Evolutionary conservation across 1,140 invertebrate species (phyloP), one percentile per base, ranked within the genome.

Genomic region (Drosophila takahashii): DNA sequence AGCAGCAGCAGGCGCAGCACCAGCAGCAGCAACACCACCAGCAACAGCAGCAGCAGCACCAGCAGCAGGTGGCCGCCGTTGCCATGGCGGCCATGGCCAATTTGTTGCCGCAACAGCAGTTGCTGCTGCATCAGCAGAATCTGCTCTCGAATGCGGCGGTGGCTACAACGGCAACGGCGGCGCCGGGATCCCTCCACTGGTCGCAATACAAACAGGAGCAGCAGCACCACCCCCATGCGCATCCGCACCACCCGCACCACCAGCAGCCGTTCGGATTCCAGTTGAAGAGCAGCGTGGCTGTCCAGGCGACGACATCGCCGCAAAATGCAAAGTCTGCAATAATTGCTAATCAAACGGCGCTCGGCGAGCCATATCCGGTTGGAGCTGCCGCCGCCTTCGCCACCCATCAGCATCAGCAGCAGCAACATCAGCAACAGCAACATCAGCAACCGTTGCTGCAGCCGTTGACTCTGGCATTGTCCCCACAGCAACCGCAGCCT

Each of bases 41-140:
- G 44, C 89, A 87, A 15, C 91, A 80, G 5, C 90, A 92, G 15
- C 84, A 90, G 44, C 90, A 90, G 27, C 90, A 91, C 37, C 90
- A 91, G 69, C 90, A 91, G 76, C 89, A 92, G 59, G 90, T 90
- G 26, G 91, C 91, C 16, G 91, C 89, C 29, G 90, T 91, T 57
- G 91, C 91, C 15, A 91, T 92, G 87, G 90, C 90, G 22, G 91
- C 91, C 3, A 90, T 90, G 85, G 91, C 90, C 57, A 92, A 92
- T 87, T 77, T 92, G 57, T 59, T 92, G 77, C 91, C 91, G 57
- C 91, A 92, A 50, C 91, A 92, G 64, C 91, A 92, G 51, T 52
- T 90, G 66, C 56, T 92, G 74, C 71, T 92, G 75, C 87, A 91
- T 84, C 90, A 91, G 67, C 91, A 92, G 64, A 90, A 90, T 62